Conservation (phyloP, 2,113 vertebrate species). For the Daboia siamensis region DNA sequence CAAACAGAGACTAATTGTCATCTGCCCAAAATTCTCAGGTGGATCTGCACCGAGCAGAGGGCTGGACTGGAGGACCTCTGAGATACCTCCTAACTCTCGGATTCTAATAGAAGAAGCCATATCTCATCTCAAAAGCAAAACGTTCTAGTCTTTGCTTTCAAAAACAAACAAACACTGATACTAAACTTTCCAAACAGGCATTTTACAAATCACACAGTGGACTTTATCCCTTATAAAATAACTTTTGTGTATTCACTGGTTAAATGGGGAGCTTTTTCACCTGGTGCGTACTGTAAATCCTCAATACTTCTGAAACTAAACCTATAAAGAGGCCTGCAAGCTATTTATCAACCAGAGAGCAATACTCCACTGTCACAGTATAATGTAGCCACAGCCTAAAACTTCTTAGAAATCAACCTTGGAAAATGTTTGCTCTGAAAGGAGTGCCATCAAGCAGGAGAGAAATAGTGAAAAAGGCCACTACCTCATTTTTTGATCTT, state of each 20-base stretch:
- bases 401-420: not conserved
- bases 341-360: not conserved
- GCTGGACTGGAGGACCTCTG: not conserved
- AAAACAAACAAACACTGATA: not conserved
- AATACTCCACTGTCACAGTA: not conserved
- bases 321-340: not conserved
- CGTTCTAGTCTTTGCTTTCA: not conserved
- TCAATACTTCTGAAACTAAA: not conserved
- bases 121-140: not conserved
- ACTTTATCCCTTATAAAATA: not conserved
- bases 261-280: conserved; percentile 16
- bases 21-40: not conserved
- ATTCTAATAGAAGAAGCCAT: not conserved
- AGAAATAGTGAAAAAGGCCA: not conserved
- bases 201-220: not conserved
- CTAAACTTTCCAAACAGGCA: not conserved
- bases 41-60: not conserved
- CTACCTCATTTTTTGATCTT: conserved; percentile 23
- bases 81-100: not conserved
- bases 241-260: not conserved
- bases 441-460: not conserved
- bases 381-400: not conserved
- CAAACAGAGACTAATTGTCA: not conserved
- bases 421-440: not conserved
- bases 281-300: not conserved